Evolutionary conservation across 2,797 vertebrate species (phyloP), one percentile per base, ranked within the genome.

Genomic region (Morus bassanus): DNA sequence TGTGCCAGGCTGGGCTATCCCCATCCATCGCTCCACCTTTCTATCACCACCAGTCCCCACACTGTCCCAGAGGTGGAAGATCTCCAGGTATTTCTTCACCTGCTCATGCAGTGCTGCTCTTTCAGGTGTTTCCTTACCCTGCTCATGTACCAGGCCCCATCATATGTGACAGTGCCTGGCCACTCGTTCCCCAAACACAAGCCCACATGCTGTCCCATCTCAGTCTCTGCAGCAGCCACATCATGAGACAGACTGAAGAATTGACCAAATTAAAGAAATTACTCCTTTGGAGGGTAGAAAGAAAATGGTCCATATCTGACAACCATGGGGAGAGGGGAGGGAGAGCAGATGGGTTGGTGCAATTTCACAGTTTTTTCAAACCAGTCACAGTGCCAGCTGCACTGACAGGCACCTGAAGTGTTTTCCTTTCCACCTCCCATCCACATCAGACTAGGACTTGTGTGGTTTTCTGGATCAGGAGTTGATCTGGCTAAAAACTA

Each of bases 401-500:
- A n/a, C 18, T 77, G 64, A 72, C 18, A 73, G 59, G 22, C 17
- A 28, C 50, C 41, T 59, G 51, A 69, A 56, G 14, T 8, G 4
- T 60, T 89, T 95, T 23, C 45, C 22, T 18, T 2, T 2, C 25
- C n/a, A 33, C 48, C 31, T 84, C 31, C 33, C 30, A 60, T 16
- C n/a, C 28, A 6, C 41, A 27, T 83, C 35, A 74, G 24, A 35
- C 37, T 16, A 19, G 14, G 35, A 23, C 23, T 75, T 4, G 0
- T 70, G 56, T 91, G 79, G 22, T 91, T 68, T 43, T 68, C 31
- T 56, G 41, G 39, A 72, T 68, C 59, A 80, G 45, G 31, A 72
- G 37, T 5, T 54, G 41, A 68, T 91, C 33, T 75, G 37, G 45
- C 37, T 94, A 63, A 94, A 91, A 91, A 63, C 37, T 86, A 91